Percentiles rank a stretch among this genome's conserved stretches.
phyloP scores from a whole-genome alignment of 2,113 vertebrate species.

The Trochalopteron elliotii region DNA sequence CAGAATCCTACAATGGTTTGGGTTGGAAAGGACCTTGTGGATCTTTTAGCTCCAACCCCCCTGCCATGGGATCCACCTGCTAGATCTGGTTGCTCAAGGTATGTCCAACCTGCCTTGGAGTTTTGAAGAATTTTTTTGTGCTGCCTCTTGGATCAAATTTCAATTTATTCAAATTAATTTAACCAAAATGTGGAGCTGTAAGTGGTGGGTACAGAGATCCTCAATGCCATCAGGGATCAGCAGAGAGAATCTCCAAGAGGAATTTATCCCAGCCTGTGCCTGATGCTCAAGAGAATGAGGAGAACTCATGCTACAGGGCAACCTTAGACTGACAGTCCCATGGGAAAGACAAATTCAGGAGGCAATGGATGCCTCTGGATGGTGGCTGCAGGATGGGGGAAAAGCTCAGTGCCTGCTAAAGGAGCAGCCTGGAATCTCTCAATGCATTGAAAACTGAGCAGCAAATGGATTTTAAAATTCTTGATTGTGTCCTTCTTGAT shows the following conservation, averaged over 20 bases:
- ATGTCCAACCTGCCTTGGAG: neutral
- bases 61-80: neutral
- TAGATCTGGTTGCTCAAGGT: neutral
- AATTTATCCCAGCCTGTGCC: neutral
- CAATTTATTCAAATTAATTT: neutral
- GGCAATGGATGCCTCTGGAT: accelerated
- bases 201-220: neutral
- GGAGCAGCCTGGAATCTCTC: neutral
- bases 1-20: neutral
- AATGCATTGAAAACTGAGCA: neutral
- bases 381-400: neutral
- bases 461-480: neutral
- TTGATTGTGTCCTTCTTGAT: neutral
- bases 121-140: neutral
- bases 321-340: neutral
- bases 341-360: neutral
- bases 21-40: neutral
- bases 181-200: accelerated
- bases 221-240: neutral
- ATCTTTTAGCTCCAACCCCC: neutral
- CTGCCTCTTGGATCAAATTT: neutral
- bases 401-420: neutral
- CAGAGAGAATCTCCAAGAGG: neutral
- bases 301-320: accelerated
- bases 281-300: neutral